Evolutionary conservation across 2,797 vertebrate species (phyloP).

Genomic region (Alectoris magna): DNA sequence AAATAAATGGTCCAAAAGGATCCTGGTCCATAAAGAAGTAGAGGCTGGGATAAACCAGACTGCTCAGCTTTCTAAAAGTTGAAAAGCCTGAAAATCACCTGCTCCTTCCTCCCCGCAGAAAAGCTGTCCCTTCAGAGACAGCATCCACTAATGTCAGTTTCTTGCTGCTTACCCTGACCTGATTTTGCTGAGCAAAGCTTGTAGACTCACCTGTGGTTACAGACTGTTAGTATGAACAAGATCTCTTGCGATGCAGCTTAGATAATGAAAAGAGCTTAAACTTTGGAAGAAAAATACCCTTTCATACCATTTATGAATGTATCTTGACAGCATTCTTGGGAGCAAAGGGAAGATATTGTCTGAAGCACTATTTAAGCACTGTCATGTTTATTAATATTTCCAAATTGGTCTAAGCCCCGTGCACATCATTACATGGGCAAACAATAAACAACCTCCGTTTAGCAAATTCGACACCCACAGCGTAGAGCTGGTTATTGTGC

Average conservation of each 20-base stretch:
- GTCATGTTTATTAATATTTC: constrained; percentile 46
- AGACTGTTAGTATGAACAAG: neutral
- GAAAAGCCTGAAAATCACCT: neutral
- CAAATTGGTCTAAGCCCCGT: neutral
- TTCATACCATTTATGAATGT: neutral
- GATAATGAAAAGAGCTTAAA: neutral
- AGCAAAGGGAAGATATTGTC: neutral
- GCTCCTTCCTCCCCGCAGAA: neutral
- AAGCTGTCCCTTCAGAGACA: neutral
- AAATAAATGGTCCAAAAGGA: neutral
- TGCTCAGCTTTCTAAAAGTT: neutral
- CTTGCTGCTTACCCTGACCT: neutral
- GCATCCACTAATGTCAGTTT: neutral
- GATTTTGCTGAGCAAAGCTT: neutral
- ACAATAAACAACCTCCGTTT: constrained; percentile 58
- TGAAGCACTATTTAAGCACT: constrained; percentile 8
- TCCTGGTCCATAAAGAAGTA: neutral
- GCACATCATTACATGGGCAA: constrained; percentile 49
- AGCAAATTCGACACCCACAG: constrained; percentile 14
- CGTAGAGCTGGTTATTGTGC: constrained; percentile 31
- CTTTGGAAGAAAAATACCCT: neutral
- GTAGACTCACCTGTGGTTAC: neutral
- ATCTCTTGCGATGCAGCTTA: neutral
- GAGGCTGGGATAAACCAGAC: neutral
- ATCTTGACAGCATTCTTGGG: neutral